Base-by-base conservation (phyloP, 2,113 vertebrate species). In the Muntiacus muntjak region DNA sequence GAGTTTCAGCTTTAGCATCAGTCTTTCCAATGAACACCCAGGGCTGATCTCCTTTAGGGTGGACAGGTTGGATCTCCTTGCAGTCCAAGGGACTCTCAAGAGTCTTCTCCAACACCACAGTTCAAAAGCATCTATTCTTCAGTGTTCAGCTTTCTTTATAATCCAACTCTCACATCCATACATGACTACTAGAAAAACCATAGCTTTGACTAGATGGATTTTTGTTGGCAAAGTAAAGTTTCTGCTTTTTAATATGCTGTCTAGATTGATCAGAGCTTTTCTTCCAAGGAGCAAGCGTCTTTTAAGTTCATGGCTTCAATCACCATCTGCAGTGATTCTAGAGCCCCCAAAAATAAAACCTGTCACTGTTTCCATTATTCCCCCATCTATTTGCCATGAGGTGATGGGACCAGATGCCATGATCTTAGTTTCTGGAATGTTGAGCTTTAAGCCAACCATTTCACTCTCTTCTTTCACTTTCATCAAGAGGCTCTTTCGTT, bases 331-430 rank as follows among this genome's bases (percentile, higher is more conserved):
- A 67, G 17, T 19, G 64, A 67, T 11, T 67, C 21, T 36, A 8
- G 64, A 67, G n/a, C 64, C n/a, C 33, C 0, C 0, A 5, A 67
- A 67, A 17, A 33, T 3, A n/a, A 58, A 58, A 4, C 36, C 8
- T 67, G 16, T 67, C 17, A 21, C 64, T 21, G n/a, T 67, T 67
- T 21, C 33, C 64, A 21, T n/a, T 21, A 4, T 67, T 67, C 36
- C 33, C 17, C 64, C 33, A 21, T 67, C 33, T 21, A 36, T 36
- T 67, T 5, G 4, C 64, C n/a, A 36, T 67, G 17, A 67, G 17
- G 17, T 36, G n/a, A 36, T 36, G 17, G 17, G 33, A 67, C 33
- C 4, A 0, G 64, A 67, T 36, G 33, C 64, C 64, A 36, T 21
- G 64, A 67, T 67, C 17, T 67, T 67, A 2, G 17, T 67, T 36